A percentile compares a stretch with the other conserved stretches of the same genome.
These are phyloP conservation scores for Matsumurasca onukii DNA, from an alignment of 1,140 invertebrate genomes.

Conservation along the genomic window DNA sequence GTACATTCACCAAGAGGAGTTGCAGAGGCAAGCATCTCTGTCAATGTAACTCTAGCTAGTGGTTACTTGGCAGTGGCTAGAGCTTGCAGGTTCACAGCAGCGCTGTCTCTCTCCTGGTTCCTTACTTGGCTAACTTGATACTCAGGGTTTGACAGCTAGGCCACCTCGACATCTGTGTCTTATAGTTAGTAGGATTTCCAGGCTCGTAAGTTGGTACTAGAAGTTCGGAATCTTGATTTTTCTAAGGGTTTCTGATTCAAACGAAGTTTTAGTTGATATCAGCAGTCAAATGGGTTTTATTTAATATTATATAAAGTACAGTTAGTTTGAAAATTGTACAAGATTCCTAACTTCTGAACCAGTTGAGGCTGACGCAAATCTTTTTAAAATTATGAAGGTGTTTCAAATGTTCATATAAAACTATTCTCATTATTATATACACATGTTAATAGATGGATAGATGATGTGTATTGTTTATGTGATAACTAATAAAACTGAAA, in stretches of 20 bases:
- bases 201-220: not conserved
- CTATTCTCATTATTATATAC: not conserved
- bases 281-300: too few species aligned
- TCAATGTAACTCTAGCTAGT: slow-evolving; percentile 55
- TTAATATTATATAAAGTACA: too few species aligned
- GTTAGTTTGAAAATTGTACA: too few species aligned
- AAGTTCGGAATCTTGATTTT: too few species aligned
- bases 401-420: slow-evolving; percentile 14
- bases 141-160: not conserved
- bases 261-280: too few species aligned
- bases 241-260: too few species aligned
- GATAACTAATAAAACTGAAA: slow-evolving; percentile 2
- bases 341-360: too few species aligned
- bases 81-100: not conserved
- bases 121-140: not conserved
- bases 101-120: not conserved
- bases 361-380: too few species aligned
- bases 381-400: not conserved
- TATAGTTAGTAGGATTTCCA: not conserved
- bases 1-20: slow-evolving; percentile 57
- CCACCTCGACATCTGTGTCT: not conserved
- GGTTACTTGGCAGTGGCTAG: not conserved
- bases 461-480: slow-evolving; percentile 23
- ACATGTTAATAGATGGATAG: slow-evolving; percentile 10
- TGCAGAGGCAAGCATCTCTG: slow-evolving; percentile 54